Evolutionary conservation across 2,113 vertebrate species (phyloP).

Genomic region (Synchiropus splendidus): DNA sequence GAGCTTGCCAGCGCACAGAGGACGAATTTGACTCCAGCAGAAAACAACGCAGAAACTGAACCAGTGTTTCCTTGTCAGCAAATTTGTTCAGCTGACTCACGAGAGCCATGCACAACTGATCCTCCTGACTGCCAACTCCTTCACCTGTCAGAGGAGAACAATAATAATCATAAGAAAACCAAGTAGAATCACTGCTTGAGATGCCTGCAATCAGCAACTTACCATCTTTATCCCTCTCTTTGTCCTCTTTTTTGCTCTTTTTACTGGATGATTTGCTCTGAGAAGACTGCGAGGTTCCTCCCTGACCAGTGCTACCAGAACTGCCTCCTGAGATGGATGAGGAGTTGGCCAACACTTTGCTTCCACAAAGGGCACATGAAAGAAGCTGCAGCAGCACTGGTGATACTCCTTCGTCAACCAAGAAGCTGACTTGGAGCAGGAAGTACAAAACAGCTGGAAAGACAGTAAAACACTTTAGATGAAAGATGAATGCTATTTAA

Average conservation of each 20-base stretch:
- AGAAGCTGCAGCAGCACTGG: conserved; percentile 92
- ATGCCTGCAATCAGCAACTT: conserved; percentile 13
- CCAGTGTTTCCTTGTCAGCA: conserved; percentile 95
- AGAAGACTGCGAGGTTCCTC: conserved; percentile 71
- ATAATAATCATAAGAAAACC: conserved; percentile 1
- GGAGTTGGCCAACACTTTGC: conserved; percentile 82
- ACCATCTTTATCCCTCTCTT: conserved; percentile 96
- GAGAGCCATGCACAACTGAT: conserved; percentile 90
- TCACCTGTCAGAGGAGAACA: conserved; percentile 67
- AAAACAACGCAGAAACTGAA: conserved; percentile 96
- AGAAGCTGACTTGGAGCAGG: conserved; percentile 95
- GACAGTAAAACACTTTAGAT: not conserved
- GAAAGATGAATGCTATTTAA: not conserved
- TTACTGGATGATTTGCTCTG: conserved; percentile 91
- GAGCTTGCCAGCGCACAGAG: conserved; percentile 95
- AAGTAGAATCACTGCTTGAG: not conserved
- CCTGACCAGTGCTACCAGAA: conserved; percentile 56
- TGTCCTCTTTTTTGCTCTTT: conserved; percentile 98
- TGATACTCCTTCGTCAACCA: conserved; percentile 93
- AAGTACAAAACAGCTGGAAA: conserved; percentile 89
- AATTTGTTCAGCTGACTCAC: conserved; percentile 96
- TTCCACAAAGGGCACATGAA: conserved; percentile 93
- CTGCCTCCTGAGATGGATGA: conserved; percentile 54
- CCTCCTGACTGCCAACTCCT: conserved; percentile 83
- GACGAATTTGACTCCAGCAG: conserved; percentile 94